Evolutionary conservation across 2,113 vertebrate genomes (phyloP).

Genomic region (Calidris pygmaea): DNA sequence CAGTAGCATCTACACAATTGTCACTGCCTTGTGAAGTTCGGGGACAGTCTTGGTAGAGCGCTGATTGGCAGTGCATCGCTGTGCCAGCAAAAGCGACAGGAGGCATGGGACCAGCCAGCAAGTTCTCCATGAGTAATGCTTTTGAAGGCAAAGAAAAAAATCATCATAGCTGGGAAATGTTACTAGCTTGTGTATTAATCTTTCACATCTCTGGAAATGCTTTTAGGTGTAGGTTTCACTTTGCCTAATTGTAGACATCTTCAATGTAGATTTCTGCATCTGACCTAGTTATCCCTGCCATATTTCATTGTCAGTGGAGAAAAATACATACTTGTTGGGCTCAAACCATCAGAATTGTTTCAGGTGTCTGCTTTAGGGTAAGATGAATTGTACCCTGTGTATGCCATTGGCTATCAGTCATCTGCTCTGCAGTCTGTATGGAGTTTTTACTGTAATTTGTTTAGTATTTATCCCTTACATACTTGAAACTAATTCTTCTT

Average conservation of each 20-base stretch:
- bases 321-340: neutral
- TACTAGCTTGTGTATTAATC: neutral
- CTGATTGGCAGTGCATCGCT: neutral
- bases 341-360: neutral
- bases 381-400: neutral
- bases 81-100: slow-evolving; percentile 15
- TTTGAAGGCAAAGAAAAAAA: neutral
- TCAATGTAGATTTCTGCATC: neutral
- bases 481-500: neutral
- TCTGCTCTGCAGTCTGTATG: neutral
- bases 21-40: neutral
- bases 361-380: neutral
- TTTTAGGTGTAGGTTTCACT: neutral
- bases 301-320: neutral
- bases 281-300: neutral
- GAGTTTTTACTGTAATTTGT: neutral
- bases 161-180: neutral
- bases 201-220: neutral
- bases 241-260: neutral
- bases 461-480: neutral
- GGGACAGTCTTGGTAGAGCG: neutral
- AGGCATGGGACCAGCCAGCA: neutral
- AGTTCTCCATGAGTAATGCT: slow-evolving; percentile 9
- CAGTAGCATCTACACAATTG: neutral
- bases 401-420: neutral